Percentiles rank a stretch among this genome's conserved stretches.
Conservation (phyloP, 2,888 invertebrate genomes). For the Eledona agricola region DNA sequence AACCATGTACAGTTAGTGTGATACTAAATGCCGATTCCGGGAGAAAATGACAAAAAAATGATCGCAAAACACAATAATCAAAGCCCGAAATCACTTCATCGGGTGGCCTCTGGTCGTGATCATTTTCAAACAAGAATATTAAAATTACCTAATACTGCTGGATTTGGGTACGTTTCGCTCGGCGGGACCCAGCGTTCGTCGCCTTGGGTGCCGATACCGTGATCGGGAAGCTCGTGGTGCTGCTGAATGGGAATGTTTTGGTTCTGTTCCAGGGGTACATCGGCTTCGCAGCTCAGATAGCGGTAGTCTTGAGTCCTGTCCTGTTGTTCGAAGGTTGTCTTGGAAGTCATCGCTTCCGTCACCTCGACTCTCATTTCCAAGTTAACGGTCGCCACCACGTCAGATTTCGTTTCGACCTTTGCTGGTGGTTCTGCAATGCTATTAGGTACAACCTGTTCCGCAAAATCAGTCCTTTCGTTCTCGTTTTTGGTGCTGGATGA, state of each 20-base stretch:
- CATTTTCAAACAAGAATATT: too few relatives aligned
- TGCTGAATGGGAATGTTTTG: constrained; percentile 49
- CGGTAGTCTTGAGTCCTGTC: constrained; percentile 43
- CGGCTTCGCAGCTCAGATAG: constrained; percentile 51
- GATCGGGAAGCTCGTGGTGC: constrained; percentile 57
- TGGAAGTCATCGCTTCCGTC: constrained; percentile 36
- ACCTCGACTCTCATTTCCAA: constrained; percentile 50
- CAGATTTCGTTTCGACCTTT: constrained; percentile 44
- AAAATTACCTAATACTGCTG: constrained; percentile 31
- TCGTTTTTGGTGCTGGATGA: constrained; percentile 61
- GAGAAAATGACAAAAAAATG: too few relatives aligned
- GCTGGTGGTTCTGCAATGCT: constrained; percentile 44
- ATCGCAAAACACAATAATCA: too few relatives aligned
- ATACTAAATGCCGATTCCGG: too few relatives aligned
- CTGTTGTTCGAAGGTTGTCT: constrained; percentile 34
- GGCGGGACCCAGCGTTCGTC: constrained; percentile 74
- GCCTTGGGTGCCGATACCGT: constrained; percentile 60
- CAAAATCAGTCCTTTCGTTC: constrained; percentile 54
- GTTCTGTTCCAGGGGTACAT: constrained; percentile 58
- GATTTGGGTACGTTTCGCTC: constrained; percentile 56
- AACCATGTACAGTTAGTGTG: too few relatives aligned
- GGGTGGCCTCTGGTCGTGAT: too few relatives aligned
- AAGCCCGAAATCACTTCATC: too few relatives aligned
- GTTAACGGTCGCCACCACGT: constrained; percentile 46
- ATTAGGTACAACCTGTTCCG: constrained; percentile 57